Conservation (phyloP, 2,888 invertebrate species). For the Ischnura elegans region DNA sequence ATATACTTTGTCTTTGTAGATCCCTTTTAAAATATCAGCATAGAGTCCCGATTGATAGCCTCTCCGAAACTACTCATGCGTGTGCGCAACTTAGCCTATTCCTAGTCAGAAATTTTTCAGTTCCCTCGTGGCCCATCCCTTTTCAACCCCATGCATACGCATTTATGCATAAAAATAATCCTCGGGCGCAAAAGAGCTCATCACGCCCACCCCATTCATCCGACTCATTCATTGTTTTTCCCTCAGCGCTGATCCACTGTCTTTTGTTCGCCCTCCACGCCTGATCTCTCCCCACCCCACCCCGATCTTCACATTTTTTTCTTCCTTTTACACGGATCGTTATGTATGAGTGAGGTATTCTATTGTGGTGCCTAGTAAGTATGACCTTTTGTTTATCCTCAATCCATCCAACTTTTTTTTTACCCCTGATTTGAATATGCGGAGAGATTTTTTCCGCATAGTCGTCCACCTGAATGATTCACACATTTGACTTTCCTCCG, state of each 20-base stretch:
- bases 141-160: not conserved
- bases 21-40: no score
- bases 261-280: not conserved
- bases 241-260: not conserved
- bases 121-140: not conserved
- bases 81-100: no score
- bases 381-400: slow-evolving; percentile 27
- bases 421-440: slow-evolving; percentile 3
- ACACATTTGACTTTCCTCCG: slow-evolving; percentile 16
- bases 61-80: no score
- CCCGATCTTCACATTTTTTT: not conserved
- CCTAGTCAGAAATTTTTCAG: not conserved
- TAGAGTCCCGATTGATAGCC: no score
- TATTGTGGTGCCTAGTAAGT: slow-evolving; percentile 37
- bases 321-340: slow-evolving; percentile 11
- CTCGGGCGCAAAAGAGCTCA: not conserved
- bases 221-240: not conserved
- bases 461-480: slow-evolving; percentile 17
- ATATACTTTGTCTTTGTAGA: no score
- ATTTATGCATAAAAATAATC: slow-evolving; percentile 11
- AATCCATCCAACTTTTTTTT: not conserved
- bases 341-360: slow-evolving; percentile 41
- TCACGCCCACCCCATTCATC: slow-evolving; percentile 13
- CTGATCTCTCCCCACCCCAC: not conserved
- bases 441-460: slow-evolving; percentile 33